These are phyloP conservation scores for Pseudomyrmex dendroicus DNA, from an alignment of 1,140 invertebrate species.

Conservation along the genomic window DNA sequence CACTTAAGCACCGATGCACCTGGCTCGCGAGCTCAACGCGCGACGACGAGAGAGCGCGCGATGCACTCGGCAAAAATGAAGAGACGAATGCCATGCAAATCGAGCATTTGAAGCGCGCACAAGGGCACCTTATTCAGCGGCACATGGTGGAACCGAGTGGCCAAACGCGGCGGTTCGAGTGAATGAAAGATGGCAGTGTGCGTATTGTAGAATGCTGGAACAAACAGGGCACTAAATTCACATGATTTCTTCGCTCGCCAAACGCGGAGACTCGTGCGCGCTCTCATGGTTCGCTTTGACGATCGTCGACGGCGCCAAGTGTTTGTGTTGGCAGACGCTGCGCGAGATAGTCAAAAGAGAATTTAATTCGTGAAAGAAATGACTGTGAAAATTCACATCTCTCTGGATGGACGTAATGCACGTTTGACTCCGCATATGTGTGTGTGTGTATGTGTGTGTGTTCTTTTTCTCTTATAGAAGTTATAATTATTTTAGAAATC, in stretches of 20 bases:
- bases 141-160: conserved; percentile 53
- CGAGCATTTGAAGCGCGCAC: conserved; percentile 64
- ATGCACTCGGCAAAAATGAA: conserved; percentile 55
- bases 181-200: conserved; percentile 68
- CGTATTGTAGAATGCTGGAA: conserved; percentile 57
- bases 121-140: conserved; percentile 64
- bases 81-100: conserved; percentile 64
- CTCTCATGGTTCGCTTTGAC: conserved; percentile 37
- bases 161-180: conserved; percentile 45
- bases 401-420: no score
- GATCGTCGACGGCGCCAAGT: conserved; percentile 55
- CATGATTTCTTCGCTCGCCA: conserved; percentile 63
- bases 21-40: conserved; percentile 48
- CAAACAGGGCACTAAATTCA: conserved; percentile 70
- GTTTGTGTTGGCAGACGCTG: neutral
- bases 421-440: neutral
- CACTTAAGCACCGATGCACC: conserved; percentile 60
- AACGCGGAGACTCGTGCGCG: conserved; percentile 6
- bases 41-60: conserved; percentile 12
- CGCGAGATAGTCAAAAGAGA: conserved; percentile 21
- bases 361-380: conserved; percentile 23
- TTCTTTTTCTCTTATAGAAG: neutral
- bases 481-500: neutral
- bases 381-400: neutral
- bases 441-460: neutral